A percentile compares a stretch with the other conserved stretches of the same genome.
These are phyloP conservation scores for Callopanchax toddi DNA, from an alignment of 2,113 vertebrate genomes.

Conservation along the genomic window DNA sequence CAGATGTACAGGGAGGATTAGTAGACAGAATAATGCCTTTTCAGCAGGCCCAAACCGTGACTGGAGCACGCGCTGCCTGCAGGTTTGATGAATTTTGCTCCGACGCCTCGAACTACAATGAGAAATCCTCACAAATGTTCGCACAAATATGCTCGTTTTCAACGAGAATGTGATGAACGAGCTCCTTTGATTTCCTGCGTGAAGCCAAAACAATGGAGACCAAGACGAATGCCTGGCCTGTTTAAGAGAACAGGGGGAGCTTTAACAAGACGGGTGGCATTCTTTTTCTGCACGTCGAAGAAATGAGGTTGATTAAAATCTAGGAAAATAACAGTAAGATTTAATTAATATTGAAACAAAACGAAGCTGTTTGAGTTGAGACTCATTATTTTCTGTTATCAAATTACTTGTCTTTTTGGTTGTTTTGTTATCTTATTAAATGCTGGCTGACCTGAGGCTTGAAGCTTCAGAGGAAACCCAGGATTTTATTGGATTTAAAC, in stretches of 20 bases:
- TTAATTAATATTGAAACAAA: neutral
- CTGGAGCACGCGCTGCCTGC: slow-evolving; percentile 39
- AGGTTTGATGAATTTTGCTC: slow-evolving; percentile 61
- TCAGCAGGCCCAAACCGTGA: slow-evolving; percentile 51
- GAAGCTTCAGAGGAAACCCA: neutral
- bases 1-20: slow-evolving; percentile 49
- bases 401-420: too few relatives aligned
- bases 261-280: slow-evolving; percentile 13
- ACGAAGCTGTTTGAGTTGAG: slow-evolving; percentile 21
- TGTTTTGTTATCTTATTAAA: too few relatives aligned
- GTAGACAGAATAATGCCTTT: slow-evolving; percentile 53
- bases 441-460: neutral
- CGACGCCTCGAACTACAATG: slow-evolving; percentile 24
- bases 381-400: too few relatives aligned
- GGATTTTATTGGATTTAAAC: neutral
- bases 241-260: slow-evolving; percentile 47
- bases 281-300: neutral
- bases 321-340: slow-evolving; percentile 9
- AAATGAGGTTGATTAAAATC: slow-evolving; percentile 10
- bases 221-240: slow-evolving; percentile 61
- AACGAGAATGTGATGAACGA: slow-evolving; percentile 68
- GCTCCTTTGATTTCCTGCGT: slow-evolving; percentile 60
- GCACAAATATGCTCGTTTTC: slow-evolving; percentile 67
- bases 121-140: slow-evolving; percentile 56
- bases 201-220: slow-evolving; percentile 64